phyloP scores from a whole-genome alignment of 2,113 vertebrate genomes.

The Cebus imitator region DNA sequence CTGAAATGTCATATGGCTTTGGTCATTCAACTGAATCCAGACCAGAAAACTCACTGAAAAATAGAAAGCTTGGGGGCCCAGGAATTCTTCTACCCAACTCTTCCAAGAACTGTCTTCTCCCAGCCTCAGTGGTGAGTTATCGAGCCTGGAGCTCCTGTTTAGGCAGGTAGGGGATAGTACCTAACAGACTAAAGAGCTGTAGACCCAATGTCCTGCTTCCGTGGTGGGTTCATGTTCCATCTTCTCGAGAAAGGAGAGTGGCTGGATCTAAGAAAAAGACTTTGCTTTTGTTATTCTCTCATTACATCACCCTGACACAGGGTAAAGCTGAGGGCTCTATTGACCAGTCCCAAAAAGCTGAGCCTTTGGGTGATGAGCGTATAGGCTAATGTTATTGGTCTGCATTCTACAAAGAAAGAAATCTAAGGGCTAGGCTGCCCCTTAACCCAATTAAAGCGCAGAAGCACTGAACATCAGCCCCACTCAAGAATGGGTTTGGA shows the following conservation, averaged over 20 bases:
- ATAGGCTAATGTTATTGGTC: not conserved
- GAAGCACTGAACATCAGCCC: not conserved
- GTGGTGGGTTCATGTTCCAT: not conserved
- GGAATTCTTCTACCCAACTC: not conserved
- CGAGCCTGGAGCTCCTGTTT: not conserved
- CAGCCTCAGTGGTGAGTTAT: not conserved
- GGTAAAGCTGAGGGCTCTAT: not conserved
- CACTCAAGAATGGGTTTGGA: not conserved
- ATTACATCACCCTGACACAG: not conserved
- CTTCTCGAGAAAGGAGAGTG: not conserved
- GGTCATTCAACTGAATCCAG: conserved; percentile 11
- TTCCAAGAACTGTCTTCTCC: not conserved
- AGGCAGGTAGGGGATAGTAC: not conserved
- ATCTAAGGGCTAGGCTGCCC: not conserved
- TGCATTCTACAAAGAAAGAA: conserved; percentile 23
- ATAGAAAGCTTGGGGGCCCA: not conserved
- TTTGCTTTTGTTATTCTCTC: not conserved
- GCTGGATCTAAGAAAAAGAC: not conserved
- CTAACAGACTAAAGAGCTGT: not conserved
- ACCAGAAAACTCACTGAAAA: conserved; percentile 43
- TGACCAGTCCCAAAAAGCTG: not conserved
- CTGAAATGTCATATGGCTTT: conserved; percentile 17
- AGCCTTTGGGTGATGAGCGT: not conserved
- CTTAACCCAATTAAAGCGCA: not conserved
- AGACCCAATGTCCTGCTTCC: not conserved